Conservation (phyloP, 2,113 vertebrate genomes). For the Esox niger region DNA sequence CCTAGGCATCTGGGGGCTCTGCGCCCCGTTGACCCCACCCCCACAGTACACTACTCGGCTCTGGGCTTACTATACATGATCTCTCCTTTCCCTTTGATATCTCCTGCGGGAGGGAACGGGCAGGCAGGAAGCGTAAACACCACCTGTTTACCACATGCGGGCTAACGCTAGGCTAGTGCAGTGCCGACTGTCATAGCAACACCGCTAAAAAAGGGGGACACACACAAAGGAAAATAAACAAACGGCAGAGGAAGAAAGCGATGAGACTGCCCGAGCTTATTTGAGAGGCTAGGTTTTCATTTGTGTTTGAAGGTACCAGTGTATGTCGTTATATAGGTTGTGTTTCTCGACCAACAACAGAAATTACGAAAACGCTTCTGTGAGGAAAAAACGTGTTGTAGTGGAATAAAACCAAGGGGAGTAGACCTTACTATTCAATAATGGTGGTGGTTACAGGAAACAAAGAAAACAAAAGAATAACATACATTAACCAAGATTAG, state of each 20-base stretch:
- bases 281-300: constrained; percentile 21
- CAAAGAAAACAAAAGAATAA: not conserved
- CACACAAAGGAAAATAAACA: constrained; percentile 52
- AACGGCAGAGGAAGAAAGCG: constrained; percentile 43
- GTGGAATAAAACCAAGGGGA: not conserved
- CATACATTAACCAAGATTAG: not conserved
- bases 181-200: constrained; percentile 50
- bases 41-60: constrained; percentile 55
- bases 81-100: constrained; percentile 71
- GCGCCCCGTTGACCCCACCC: constrained; percentile 12
- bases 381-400: not conserved
- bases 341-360: not conserved
- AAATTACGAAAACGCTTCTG: not conserved
- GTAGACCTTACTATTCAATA: not conserved
- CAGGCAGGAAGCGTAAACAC: constrained; percentile 55
- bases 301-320: constrained; percentile 51
- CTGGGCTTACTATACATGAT: constrained; percentile 58
- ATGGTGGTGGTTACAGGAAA: not conserved
- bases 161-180: constrained; percentile 18
- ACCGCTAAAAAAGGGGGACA: constrained; percentile 42
- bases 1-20: constrained; percentile 40
- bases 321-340: constrained; percentile 75
- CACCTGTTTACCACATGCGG: constrained; percentile 66
- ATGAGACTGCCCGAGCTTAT: constrained; percentile 31
- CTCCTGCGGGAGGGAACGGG: constrained; percentile 53